phyloP scores from a whole-genome alignment of 2,797 vertebrate genomes.

The Eulemur mongoz region DNA sequence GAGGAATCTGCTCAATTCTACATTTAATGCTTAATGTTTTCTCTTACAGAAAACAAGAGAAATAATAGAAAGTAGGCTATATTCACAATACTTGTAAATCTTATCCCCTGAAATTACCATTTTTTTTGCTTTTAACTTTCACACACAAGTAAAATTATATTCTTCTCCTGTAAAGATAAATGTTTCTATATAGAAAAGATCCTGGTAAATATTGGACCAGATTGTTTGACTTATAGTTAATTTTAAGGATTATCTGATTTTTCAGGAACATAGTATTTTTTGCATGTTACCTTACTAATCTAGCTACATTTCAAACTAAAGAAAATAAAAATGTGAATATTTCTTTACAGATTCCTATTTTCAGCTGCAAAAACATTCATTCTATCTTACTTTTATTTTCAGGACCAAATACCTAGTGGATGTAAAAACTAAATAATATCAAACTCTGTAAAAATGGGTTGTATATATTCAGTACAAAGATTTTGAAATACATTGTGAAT shows the following conservation, averaged over 20 bases:
- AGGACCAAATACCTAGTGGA: neutral
- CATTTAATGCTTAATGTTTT: slow-evolving; percentile 11
- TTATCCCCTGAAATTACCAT: neutral
- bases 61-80: neutral
- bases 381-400: slow-evolving; percentile 25
- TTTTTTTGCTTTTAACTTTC: neutral
- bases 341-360: neutral
- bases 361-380: neutral
- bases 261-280: neutral
- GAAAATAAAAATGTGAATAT: neutral
- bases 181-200: neutral
- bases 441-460: neutral
- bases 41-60: neutral
- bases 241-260: slow-evolving; percentile 34
- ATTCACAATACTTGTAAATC: neutral
- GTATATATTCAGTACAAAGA: neutral
- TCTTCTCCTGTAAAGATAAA: neutral
- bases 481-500: slow-evolving; percentile 19
- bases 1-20: neutral
- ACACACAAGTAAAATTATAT: neutral
- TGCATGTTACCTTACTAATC: neutral
- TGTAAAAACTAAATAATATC: neutral
- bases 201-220: neutral
- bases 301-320: slow-evolving; percentile 37
- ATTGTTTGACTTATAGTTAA: neutral